Conservation (phyloP, 1,140 invertebrate genomes). For the Drosophila rufa region DNA sequence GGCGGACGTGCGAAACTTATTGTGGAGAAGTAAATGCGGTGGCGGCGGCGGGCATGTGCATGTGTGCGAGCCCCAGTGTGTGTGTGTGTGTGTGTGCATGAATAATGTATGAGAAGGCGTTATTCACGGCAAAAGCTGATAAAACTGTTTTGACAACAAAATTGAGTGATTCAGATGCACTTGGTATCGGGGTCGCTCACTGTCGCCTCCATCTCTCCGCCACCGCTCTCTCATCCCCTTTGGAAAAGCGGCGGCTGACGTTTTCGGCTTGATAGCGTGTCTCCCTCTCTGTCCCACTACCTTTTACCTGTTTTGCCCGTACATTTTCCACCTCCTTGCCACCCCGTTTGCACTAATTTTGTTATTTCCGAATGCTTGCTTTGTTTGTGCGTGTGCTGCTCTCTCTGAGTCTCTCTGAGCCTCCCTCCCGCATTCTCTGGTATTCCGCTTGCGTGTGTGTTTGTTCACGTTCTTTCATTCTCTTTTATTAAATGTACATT, state of each 20-base stretch:
- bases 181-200: conserved; percentile 45
- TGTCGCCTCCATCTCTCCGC: background rate
- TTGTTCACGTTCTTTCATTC: conserved; percentile 71
- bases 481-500: conserved; percentile 84
- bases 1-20: conserved; percentile 37
- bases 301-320: conserved; percentile 55
- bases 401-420: conserved; percentile 1
- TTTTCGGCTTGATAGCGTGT: conserved; percentile 27
- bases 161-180: conserved; percentile 50
- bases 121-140: conserved; percentile 39
- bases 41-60: conserved; percentile 17
- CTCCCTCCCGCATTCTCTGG: conserved; percentile 9
- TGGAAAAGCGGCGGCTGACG: conserved; percentile 24
- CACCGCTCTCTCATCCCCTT: conserved; percentile 17
- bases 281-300: background rate
- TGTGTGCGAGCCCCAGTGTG: conserved; percentile 14
- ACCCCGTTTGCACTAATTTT: conserved; percentile 56
- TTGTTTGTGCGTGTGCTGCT: conserved; percentile 68
- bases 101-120: conserved; percentile 38
- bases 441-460: conserved; percentile 37
- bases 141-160: conserved; percentile 54
- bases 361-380: conserved; percentile 53
- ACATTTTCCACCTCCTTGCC: conserved; percentile 23
- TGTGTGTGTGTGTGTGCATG: conserved; percentile 15
- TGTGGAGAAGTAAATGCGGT: conserved; percentile 23